These are phyloP conservation scores for Adoxophyes honmai DNA, from an alignment of 1,140 invertebrate genomes.

Conservation along the genomic window DNA sequence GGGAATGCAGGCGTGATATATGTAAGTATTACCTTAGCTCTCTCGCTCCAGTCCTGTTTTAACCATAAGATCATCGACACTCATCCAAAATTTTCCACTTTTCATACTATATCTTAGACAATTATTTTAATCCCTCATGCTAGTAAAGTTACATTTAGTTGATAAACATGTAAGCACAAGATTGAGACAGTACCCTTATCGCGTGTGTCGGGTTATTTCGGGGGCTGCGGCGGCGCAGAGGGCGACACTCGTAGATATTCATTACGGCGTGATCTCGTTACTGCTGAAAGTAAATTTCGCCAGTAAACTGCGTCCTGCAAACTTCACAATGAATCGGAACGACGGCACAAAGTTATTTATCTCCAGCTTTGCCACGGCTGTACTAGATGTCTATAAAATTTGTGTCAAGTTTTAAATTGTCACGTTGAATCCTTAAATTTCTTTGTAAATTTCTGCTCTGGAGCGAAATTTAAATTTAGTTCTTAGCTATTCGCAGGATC, in stretches of 20 bases:
- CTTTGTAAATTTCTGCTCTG: slow-evolving; percentile 13
- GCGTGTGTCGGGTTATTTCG: background rate
- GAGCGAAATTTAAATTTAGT: slow-evolving; percentile 19
- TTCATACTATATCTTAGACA: too few relatives aligned
- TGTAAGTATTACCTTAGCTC: too few relatives aligned
- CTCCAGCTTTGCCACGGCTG: slow-evolving; percentile 1
- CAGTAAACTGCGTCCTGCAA: slow-evolving; percentile 22
- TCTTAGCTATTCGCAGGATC: slow-evolving; percentile 21
- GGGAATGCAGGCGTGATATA: too few relatives aligned
- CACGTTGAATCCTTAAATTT: slow-evolving; percentile 7
- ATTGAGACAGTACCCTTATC: too few relatives aligned
- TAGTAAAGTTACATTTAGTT: too few relatives aligned
- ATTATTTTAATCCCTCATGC: too few relatives aligned
- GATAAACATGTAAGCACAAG: too few relatives aligned
- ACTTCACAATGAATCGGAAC: slow-evolving; percentile 16
- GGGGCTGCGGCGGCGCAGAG: slow-evolving; percentile 18
- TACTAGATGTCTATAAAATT: slow-evolving; percentile 13
- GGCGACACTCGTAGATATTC: slow-evolving; percentile 37
- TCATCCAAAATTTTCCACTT: too few relatives aligned
- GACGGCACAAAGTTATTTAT: slow-evolving; percentile 9
- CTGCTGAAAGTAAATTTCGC: slow-evolving; percentile 28
- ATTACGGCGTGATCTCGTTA: slow-evolving; percentile 31
- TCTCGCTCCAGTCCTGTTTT: too few relatives aligned
- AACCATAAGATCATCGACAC: too few relatives aligned
- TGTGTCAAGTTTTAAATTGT: slow-evolving; percentile 15